Evolutionary conservation across 2,888 invertebrate genomes (phyloP).

Genomic region (Chymomyza procnemis): DNA sequence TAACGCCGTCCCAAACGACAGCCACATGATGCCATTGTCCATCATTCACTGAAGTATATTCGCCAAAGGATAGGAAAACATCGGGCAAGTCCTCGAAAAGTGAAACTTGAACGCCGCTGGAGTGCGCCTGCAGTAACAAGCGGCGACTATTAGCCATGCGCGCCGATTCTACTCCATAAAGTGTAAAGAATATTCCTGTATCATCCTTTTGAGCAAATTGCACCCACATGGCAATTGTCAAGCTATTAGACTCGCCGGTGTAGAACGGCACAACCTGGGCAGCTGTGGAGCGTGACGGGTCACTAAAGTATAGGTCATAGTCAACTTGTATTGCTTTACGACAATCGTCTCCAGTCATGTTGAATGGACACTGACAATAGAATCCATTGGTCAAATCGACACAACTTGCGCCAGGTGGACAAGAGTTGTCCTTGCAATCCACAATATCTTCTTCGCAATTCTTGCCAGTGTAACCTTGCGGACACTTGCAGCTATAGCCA

Average conservation of each 20-base stretch:
- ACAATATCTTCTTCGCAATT: slow-evolving; percentile 94
- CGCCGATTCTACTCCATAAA: slow-evolving; percentile 91
- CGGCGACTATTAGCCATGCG: slow-evolving; percentile 88
- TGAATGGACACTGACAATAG: slow-evolving; percentile 98
- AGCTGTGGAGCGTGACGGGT: slow-evolving; percentile 92
- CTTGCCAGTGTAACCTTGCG: slow-evolving; percentile 87
- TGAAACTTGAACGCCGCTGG: slow-evolving; percentile 94
- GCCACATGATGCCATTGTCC: slow-evolving; percentile 98
- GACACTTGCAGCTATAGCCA: slow-evolving; percentile 91
- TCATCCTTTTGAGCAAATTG: slow-evolving; percentile 95
- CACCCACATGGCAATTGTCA: slow-evolving; percentile 97
- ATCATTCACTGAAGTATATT: slow-evolving; percentile 95
- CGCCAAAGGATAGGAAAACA: slow-evolving; percentile 92
- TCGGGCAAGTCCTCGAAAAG: slow-evolving; percentile 93
- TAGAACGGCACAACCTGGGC: slow-evolving; percentile 95
- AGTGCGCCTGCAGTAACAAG: slow-evolving; percentile 93
- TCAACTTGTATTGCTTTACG: slow-evolving; percentile 98
- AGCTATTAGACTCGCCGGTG: slow-evolving; percentile 85
- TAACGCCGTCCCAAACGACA: slow-evolving; percentile 95
- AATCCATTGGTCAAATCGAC: slow-evolving; percentile 93
- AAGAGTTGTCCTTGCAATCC: slow-evolving; percentile 95
- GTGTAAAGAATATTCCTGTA: slow-evolving; percentile 94
- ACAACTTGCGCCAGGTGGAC: slow-evolving; percentile 95
- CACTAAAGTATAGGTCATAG: slow-evolving; percentile 97
- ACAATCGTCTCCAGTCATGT: slow-evolving; percentile 97